Conservation (phyloP, 2,113 vertebrate genomes). For the Pelusios castaneus region DNA sequence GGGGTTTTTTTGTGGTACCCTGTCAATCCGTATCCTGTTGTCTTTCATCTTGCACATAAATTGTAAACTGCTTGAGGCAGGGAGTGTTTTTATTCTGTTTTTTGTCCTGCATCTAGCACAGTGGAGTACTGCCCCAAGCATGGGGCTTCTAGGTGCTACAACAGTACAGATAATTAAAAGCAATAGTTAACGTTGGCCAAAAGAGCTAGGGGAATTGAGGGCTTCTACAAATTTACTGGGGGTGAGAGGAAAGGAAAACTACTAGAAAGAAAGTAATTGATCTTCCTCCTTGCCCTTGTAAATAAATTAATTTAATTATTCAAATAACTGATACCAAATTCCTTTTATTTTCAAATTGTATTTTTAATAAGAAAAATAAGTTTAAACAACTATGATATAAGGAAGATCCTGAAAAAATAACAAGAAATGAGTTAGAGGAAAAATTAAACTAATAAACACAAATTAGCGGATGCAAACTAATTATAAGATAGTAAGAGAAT, state of each 20-base stretch:
- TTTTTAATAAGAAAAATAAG: slow-evolving; percentile 36
- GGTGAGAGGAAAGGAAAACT: background rate
- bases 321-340: slow-evolving; percentile 39
- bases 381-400: background rate
- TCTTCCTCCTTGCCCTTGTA: slow-evolving; percentile 40
- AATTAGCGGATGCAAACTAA: too few relatives aligned
- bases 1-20: background rate
- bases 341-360: slow-evolving; percentile 25
- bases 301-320: slow-evolving; percentile 59
- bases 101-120: too few relatives aligned
- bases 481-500: background rate
- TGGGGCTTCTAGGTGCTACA: too few relatives aligned
- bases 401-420: slow-evolving; percentile 16
- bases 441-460: too few relatives aligned
- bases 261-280: slow-evolving; percentile 33
- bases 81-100: too few relatives aligned
- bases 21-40: background rate
- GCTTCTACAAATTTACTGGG: background rate
- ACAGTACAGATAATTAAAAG: background rate
- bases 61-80: too few relatives aligned
- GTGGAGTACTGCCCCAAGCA: too few relatives aligned
- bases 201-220: slow-evolving; percentile 9
- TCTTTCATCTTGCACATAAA: background rate
- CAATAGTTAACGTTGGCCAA: background rate
- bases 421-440: background rate